Base-by-base conservation (phyloP, 37 sponge, comb jelly and placozoan species). In the Diacarnus erythraeanus region DNA sequence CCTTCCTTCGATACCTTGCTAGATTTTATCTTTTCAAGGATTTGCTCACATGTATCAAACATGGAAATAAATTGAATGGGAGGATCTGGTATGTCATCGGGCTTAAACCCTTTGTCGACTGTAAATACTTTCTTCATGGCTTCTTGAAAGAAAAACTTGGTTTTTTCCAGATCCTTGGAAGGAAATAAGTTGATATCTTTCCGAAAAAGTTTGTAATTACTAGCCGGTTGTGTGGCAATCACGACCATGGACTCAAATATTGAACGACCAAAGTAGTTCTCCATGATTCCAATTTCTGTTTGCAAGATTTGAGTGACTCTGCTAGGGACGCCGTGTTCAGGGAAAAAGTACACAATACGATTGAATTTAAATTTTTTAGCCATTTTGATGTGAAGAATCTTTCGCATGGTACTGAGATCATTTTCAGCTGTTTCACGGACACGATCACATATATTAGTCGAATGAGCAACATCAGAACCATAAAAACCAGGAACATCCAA, bases 161-260 rank as follows among this genome's bases (percentile, higher is more conserved):
- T 69, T 0, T 0, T 27, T n/a, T 67, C 37, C 5, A 79, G 30
- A 5, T 54, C 37, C 33, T 68, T 69, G 1, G 20, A 42, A 43
- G 38, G 33, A 34, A 66, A 79, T 0, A 44, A 20, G 2, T 60
- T 5, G 3, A 27, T 12, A 40, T 42, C 71, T 71, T 71, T n/a
- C 1, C 2, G 43, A 21, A 58, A 36, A 33, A 9, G 22, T 12
- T 27, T 57, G 36, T 58, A 75, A 20, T 18, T 31, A 6, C 9
- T 65, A 5, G 38, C 23, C 1, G 47, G 15, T 2, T 47, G 76
- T 1, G 85, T 84, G 6, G 72, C 64, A 17, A 84, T 77, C 15
- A 77, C 64, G 5, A 84, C 72, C 78, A 84, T 84, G 27, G 35
- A 39, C 23, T 77, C 75, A 60, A 84, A 84, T 34, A 84, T 78